Evolutionary conservation across 2,113 vertebrate species (phyloP).

Genomic region (Turdus rufiventris): DNA sequence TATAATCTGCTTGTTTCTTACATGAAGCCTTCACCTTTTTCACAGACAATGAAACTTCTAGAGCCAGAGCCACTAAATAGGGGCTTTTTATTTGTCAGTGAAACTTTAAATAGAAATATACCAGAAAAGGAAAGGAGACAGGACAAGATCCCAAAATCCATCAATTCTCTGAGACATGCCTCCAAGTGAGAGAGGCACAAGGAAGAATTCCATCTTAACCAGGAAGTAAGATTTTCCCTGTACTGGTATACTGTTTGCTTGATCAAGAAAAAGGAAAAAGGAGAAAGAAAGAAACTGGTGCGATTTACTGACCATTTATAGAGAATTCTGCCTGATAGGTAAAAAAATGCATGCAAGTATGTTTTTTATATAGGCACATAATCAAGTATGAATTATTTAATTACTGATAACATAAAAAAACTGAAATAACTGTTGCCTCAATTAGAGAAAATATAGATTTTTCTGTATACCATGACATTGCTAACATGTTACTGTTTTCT

Average conservation of each 20-base stretch:
- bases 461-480: not conserved
- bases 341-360: not conserved
- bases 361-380: not conserved
- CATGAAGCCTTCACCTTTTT: not conserved
- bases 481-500: not conserved
- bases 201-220: not conserved
- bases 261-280: not conserved
- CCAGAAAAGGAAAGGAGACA: not conserved
- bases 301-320: not conserved
- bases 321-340: not conserved
- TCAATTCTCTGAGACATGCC: not conserved
- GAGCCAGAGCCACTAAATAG: not conserved
- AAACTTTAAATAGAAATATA: slow-evolving; percentile 14
- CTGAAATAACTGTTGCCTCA: not conserved
- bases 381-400: not conserved
- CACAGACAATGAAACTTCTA: not conserved
- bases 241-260: not conserved
- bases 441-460: not conserved
- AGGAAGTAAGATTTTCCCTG: not conserved
- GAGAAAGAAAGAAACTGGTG: not conserved
- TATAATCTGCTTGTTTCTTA: not conserved
- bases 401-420: not conserved
- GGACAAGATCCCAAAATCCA: not conserved
- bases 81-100: not conserved
- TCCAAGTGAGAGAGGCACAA: not conserved